Conservation (phyloP, 1,140 invertebrate genomes). For the Episyrphus balteatus region DNA sequence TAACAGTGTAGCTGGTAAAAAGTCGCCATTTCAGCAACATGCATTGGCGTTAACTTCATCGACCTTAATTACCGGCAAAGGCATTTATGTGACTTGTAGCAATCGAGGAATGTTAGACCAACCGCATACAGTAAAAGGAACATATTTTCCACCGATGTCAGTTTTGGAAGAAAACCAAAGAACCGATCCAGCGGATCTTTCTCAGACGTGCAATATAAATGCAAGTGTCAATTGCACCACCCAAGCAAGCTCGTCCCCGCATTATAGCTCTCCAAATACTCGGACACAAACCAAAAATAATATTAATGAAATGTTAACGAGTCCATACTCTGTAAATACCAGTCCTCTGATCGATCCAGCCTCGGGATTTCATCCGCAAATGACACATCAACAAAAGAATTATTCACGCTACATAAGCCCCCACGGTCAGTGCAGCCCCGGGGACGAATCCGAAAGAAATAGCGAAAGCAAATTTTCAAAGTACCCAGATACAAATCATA, state of each 20-base stretch:
- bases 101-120: constrained; percentile 66
- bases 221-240: neutral
- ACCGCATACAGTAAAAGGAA: constrained; percentile 65
- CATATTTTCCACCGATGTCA: constrained; percentile 72
- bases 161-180: constrained; percentile 50
- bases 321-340: too few species aligned
- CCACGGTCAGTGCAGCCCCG: constrained; percentile 27
- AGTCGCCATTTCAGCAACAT: constrained; percentile 15
- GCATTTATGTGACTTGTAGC: constrained; percentile 77
- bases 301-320: too few species aligned
- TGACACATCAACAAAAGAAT: constrained; percentile 23
- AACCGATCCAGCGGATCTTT: too few species aligned
- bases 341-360: too few species aligned
- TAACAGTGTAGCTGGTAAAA: too few species aligned
- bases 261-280: too few species aligned
- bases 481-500: constrained; percentile 40
- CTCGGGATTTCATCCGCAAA: too few species aligned
- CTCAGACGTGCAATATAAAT: neutral
- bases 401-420: constrained; percentile 26
- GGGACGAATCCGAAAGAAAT: constrained; percentile 18
- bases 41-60: constrained; percentile 21
- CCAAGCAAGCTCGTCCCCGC: neutral
- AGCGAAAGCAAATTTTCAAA: constrained; percentile 47
- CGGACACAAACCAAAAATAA: too few species aligned
- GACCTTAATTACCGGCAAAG: constrained; percentile 60